Evolutionary conservation across 2,888 invertebrate genomes (phyloP), one percentile per base, ranked within the genome.

Genomic region (Heliconius sara): DNA sequence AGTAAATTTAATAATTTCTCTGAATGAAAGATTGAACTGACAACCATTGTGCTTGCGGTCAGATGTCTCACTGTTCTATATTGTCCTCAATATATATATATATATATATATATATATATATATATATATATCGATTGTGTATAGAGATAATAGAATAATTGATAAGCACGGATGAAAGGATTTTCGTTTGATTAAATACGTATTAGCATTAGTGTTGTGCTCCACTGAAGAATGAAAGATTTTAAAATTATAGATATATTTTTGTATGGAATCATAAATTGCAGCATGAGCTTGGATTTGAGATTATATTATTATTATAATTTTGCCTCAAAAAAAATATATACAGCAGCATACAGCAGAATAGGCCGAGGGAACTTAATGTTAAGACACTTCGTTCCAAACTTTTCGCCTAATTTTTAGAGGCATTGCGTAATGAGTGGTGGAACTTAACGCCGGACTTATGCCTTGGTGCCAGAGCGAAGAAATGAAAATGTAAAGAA

Each of bases 81-180:
- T 60, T n/a, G 10, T 60, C 22, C 52, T 52, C 2, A 52, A 63
- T 9, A 60, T 10, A 60, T n/a, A 63, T 9, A 60, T 10, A 60
- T n/a, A 63, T 9, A 60, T 10, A 60, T n/a, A 63, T 9, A 60
- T 10, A 60, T n/a, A 63, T 9, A 60, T 10, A 60, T n/a, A 63
- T 9, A 60, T 10, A 60, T n/a, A 63, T 9, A 60, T 10, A 60
- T n/a, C 10, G n/a, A 60, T 60, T 60, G 12, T n/a, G 60, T 60
- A n/a, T 60, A 22, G 12, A 68, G 34, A 39, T 68, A 68, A 68
- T 68, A 68, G 4, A 68, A n/a, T 68, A 68, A 68, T 34, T 68
- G 67, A 34, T 22, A 68, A 68, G 67, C 68, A 68, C 19, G 39
- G 22, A 39, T 68, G 19, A 68, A 68, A 22, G n/a, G 68, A 22